Percentiles rank a stretch among this genome's conserved stretches.
Conservation (phyloP, 2,113 vertebrate genomes). For the Fulmarus glacialis region DNA sequence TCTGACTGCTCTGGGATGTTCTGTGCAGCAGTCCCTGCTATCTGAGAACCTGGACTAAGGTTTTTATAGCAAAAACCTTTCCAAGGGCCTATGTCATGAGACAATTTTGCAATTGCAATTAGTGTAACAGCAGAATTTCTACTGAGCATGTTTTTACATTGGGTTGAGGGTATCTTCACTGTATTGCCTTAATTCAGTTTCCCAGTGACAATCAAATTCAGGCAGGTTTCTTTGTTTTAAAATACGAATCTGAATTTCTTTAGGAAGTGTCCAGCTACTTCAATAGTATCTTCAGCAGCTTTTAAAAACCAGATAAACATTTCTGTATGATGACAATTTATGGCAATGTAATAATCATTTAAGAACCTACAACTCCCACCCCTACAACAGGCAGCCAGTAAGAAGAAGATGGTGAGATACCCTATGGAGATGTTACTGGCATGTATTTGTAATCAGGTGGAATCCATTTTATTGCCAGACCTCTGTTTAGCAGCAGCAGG, state of each 20-base stretch:
- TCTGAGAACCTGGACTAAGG: not conserved
- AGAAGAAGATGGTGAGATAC: not conserved
- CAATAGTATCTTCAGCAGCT: not conserved
- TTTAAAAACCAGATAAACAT: not conserved
- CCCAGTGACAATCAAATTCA: not conserved
- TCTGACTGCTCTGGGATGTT: not conserved
- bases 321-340: not conserved
- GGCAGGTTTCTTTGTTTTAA: not conserved
- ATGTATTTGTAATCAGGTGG: not conserved
- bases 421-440: not conserved
- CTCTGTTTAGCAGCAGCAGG: not conserved
- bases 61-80: not conserved
- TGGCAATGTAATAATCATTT: not conserved
- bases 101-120: not conserved
- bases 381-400: not conserved
- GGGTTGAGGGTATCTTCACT: not conserved
- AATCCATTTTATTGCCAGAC: not conserved
- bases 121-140: not conserved
- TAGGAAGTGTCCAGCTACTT: not conserved
- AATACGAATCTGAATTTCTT: not conserved
- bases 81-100: not conserved
- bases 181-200: not conserved
- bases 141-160: not conserved
- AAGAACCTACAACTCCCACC: not conserved
- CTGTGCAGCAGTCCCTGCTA: not conserved